phyloP scores from a whole-genome alignment of 2,113 vertebrate species.

The Trematomus loennbergii region DNA sequence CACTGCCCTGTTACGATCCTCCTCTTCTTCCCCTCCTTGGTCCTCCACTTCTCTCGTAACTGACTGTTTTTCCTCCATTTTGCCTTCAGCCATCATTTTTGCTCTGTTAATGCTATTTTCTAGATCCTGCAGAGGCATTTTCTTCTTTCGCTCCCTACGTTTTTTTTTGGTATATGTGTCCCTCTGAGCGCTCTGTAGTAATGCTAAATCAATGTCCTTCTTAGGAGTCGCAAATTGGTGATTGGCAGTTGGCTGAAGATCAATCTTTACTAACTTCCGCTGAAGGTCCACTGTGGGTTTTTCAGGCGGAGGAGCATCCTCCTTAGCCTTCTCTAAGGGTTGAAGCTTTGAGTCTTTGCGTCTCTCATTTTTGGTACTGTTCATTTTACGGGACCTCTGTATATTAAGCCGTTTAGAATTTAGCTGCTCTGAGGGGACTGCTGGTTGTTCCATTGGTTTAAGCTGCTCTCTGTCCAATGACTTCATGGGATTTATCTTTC shows the following conservation, averaged over 20 bases:
- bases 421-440: constrained; percentile 9
- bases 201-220: constrained; percentile 1
- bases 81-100: neutral
- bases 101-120: constrained; percentile 11
- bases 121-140: constrained; percentile 30
- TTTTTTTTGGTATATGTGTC: neutral
- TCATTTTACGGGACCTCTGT: neutral
- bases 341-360: constrained; percentile 2
- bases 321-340: neutral
- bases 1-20: neutral
- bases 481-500: neutral
- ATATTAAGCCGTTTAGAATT: neutral
- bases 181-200: no score
- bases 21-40: neutral
- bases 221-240: neutral
- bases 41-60: neutral
- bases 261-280: neutral
- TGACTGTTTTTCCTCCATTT: neutral
- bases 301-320: neutral
- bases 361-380: constrained; percentile 15
- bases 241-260: neutral
- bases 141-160: constrained; percentile 24
- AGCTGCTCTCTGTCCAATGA: constrained; percentile 12
- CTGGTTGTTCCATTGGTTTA: constrained; percentile 5
- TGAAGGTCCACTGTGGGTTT: neutral